A percentile compares a stretch with the other conserved stretches of the same genome.
These are phyloP conservation scores for Toxostoma redivivum DNA, from an alignment of 2,113 vertebrate species.

Conservation along the genomic window DNA sequence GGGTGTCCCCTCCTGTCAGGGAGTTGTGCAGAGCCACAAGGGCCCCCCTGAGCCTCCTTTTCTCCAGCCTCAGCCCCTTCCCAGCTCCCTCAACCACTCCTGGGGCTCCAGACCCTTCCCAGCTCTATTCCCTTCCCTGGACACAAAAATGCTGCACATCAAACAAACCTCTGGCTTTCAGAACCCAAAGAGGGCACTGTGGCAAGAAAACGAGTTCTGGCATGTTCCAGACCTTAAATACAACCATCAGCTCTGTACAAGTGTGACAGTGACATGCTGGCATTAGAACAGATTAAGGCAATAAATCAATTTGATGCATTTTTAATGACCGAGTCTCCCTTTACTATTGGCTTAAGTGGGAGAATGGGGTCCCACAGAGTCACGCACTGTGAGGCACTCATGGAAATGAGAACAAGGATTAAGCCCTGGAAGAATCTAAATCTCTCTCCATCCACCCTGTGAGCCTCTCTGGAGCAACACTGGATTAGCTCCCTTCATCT, in stretches of 20 bases:
- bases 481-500: constrained; percentile 23
- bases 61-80: not conserved
- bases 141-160: not conserved
- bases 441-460: not conserved
- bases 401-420: constrained; percentile 28
- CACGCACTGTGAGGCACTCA: not conserved
- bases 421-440: constrained; percentile 28
- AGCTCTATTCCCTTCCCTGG: fast-evolving
- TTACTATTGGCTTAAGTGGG: not conserved
- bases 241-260: not conserved
- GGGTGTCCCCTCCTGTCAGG: not conserved
- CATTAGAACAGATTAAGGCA: not conserved
- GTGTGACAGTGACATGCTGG: not conserved
- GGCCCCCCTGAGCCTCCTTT: not conserved
- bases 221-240: not conserved
- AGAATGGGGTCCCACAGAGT: not conserved
- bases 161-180: not conserved
- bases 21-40: not conserved
- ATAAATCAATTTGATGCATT: not conserved
- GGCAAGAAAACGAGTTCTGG: not conserved
- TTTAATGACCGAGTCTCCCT: not conserved
- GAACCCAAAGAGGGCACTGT: not conserved
- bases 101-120: not conserved
- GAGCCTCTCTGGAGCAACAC: not conserved
- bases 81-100: not conserved